A percentile compares a stretch with the other conserved stretches of the same genome.
phyloP scores from a whole-genome alignment of 2,888 invertebrate genomes.

The Vesta saturnalis region DNA sequence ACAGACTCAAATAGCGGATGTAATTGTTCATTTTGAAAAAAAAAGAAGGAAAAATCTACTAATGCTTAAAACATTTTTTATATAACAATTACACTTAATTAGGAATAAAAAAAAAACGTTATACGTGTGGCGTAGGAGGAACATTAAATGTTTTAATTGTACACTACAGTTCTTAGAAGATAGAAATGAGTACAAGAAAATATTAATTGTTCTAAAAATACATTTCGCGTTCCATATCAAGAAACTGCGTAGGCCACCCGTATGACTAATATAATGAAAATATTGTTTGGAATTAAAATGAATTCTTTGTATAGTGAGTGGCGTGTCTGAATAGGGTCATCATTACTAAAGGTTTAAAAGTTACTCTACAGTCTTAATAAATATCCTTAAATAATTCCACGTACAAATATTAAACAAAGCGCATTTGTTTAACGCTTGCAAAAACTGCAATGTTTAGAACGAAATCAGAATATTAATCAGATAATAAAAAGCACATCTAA shows the following conservation, averaged over 20 bases:
- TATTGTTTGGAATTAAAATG: slow-evolving; percentile 18
- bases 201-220: slow-evolving; percentile 21
- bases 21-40: slow-evolving; percentile 41
- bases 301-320: background rate
- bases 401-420: slow-evolving; percentile 35
- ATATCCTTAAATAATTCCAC: slow-evolving; percentile 20
- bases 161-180: slow-evolving; percentile 11
- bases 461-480: slow-evolving; percentile 30
- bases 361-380: background rate
- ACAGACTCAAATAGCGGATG: slow-evolving; percentile 46
- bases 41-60: slow-evolving; percentile 6
- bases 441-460: slow-evolving; percentile 19
- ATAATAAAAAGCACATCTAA: slow-evolving; percentile 14
- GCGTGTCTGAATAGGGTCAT: background rate
- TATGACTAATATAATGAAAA: slow-evolving; percentile 8
- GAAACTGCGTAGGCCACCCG: slow-evolving; percentile 23
- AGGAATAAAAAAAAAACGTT: background rate
- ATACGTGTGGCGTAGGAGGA: slow-evolving; percentile 9
- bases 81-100: slow-evolving; percentile 6
- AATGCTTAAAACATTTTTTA: background rate
- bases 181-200: slow-evolving; percentile 20
- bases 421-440: slow-evolving; percentile 28
- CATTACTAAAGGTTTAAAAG: background rate
- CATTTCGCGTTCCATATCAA: slow-evolving; percentile 15
- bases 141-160: slow-evolving; percentile 13